A percentile compares a stretch with the other conserved stretches of the same genome.
These are phyloP conservation scores for Phenganax stokvisi DNA, from an alignment of 92 coral and sea anemone genomes.

Conservation along the genomic window DNA sequence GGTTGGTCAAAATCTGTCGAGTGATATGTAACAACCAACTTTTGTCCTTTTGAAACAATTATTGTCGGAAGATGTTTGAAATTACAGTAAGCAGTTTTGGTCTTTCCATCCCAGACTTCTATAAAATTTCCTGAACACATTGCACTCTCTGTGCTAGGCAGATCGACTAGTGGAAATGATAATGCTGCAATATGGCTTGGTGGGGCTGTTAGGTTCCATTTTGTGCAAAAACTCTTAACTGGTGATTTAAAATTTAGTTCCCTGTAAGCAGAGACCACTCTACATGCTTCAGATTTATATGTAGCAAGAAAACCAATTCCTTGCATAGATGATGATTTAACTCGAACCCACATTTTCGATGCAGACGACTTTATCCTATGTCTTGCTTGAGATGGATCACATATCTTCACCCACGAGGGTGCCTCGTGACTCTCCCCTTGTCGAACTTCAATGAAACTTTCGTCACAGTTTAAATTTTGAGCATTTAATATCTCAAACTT, in stretches of 20 bases:
- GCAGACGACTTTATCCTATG: background rate
- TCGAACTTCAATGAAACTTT: conserved; percentile 13
- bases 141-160: conserved; percentile 1
- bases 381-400: background rate
- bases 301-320: conserved; percentile 6
- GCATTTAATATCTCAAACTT: conserved; percentile 50
- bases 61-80: background rate
- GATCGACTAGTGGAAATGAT: background rate
- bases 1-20: background rate
- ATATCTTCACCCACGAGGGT: background rate
- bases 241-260: background rate
- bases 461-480: background rate
- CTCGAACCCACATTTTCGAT: background rate
- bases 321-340: background rate
- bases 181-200: conserved; percentile 17
- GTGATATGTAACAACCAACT: conserved; percentile 16
- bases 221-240: background rate
- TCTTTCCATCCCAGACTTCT: conserved; percentile 36
- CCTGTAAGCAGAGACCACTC: background rate
- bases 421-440: background rate
- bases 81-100: conserved; percentile 10
- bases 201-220: conserved; percentile 14
- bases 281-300: background rate
- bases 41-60: conserved; percentile 3
- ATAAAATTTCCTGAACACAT: conserved; percentile 19